Evolutionary conservation across 2,888 invertebrate species (phyloP).

Genomic region (Leucania comma): DNA sequence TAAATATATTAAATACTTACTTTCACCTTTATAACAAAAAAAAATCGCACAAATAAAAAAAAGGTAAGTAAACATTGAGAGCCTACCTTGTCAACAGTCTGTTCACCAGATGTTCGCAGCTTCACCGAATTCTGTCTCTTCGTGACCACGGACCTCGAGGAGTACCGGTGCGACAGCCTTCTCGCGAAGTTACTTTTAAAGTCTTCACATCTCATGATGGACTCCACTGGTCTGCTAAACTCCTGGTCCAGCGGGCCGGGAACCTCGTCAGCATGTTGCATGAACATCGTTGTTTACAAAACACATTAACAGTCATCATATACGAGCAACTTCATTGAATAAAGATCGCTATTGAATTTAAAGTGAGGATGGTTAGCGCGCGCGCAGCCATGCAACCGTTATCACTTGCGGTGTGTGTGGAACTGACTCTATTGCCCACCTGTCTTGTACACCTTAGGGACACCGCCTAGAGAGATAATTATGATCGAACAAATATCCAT

Average conservation of each 20-base stretch:
- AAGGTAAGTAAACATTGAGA: slow-evolving; percentile 3
- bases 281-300: slow-evolving; percentile 76
- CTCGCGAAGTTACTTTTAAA: slow-evolving; percentile 89
- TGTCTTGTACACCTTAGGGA: slow-evolving; percentile 44
- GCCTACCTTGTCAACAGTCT: slow-evolving; percentile 78
- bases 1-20: slow-evolving; percentile 12
- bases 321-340: slow-evolving; percentile 70
- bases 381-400: slow-evolving; percentile 65
- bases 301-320: slow-evolving; percentile 70
- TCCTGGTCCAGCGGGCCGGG: slow-evolving; percentile 75
- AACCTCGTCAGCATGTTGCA: slow-evolving; percentile 71
- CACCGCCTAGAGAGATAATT: not conserved
- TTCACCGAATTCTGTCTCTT: slow-evolving; percentile 77
- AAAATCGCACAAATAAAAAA: slow-evolving; percentile 4
- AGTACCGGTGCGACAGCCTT: slow-evolving; percentile 86
- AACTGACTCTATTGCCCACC: slow-evolving; percentile 51
- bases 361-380: slow-evolving; percentile 63
- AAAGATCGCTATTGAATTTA: slow-evolving; percentile 61
- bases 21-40: slow-evolving; percentile 40
- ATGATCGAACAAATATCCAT: not conserved
- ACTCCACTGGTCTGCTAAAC: slow-evolving; percentile 85
- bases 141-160: slow-evolving; percentile 75
- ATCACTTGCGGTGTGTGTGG: slow-evolving; percentile 51
- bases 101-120: slow-evolving; percentile 68
- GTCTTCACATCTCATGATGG: slow-evolving; percentile 88